A percentile compares a stretch with the other conserved stretches of the same genome.
Conservation (phyloP, 2,888 invertebrate species). For the Tiphia femorata region DNA sequence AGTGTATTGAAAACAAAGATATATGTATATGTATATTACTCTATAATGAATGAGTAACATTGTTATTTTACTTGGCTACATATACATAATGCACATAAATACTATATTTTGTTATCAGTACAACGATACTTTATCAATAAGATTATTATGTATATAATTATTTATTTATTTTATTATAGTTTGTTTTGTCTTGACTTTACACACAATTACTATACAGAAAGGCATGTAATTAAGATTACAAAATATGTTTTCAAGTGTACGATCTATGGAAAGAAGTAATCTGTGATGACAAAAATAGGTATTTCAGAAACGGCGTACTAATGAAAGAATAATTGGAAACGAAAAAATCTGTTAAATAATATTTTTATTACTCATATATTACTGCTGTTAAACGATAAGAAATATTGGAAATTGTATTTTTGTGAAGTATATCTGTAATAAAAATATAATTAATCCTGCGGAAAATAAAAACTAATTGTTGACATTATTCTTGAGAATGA, state of each 20-base stretch:
- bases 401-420: conserved; percentile 44
- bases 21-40: conserved; percentile 14
- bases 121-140: too few relatives aligned
- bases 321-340: conserved; percentile 16
- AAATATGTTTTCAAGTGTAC: conserved; percentile 10
- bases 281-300: conserved; percentile 38
- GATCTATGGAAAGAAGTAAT: conserved; percentile 28
- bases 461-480: not conserved
- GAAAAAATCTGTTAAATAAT: conserved; percentile 41
- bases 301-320: conserved; percentile 23
- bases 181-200: not conserved
- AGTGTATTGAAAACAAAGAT: conserved; percentile 35
- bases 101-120: not conserved
- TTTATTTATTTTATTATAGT: not conserved
- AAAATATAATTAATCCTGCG: conserved; percentile 40
- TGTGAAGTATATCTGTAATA: conserved; percentile 50
- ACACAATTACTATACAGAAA: not conserved
- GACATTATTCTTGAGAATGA: not conserved
- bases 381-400: conserved; percentile 39
- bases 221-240: conserved; percentile 1
- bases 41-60: conserved; percentile 25
- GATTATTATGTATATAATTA: conserved; percentile 3
- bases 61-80: conserved; percentile 27
- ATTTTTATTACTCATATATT: conserved; percentile 49
- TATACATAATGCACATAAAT: not conserved